Percentiles rank a stretch among this genome's conserved stretches.
These are phyloP conservation scores for Aix galericulata DNA, from an alignment of 2,113 vertebrate species.

Conservation along the genomic window DNA sequence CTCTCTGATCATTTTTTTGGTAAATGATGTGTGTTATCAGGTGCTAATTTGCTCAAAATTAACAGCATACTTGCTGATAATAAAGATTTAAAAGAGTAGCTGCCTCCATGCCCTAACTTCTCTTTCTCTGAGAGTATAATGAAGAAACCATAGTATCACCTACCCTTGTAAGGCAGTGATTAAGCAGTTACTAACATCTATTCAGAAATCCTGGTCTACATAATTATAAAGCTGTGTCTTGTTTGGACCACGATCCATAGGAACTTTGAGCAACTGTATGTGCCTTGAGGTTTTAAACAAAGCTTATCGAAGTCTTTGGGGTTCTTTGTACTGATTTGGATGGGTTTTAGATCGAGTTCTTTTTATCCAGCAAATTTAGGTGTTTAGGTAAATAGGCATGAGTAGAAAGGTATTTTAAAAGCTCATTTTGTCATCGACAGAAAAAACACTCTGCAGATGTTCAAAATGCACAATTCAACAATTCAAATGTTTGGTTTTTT, in stretches of 20 bases:
- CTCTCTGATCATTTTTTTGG: too few species aligned
- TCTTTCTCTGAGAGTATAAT: background rate
- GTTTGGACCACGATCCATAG: background rate
- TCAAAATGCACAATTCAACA: background rate
- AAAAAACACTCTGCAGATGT: background rate
- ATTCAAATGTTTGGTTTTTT: background rate
- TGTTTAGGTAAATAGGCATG: background rate
- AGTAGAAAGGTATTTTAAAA: background rate
- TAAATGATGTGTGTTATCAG: background rate
- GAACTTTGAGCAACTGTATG: background rate
- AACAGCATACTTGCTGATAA: background rate
- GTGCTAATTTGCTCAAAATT: background rate
- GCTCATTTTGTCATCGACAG: background rate
- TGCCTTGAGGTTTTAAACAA: background rate
- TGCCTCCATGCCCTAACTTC: background rate
- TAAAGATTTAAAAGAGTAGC: background rate
- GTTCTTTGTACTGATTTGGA: background rate
- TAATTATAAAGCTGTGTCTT: background rate
- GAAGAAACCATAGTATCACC: background rate
- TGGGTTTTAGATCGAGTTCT: background rate
- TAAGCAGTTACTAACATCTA: background rate
- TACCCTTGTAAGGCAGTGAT: background rate
- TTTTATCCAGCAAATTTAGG: background rate
- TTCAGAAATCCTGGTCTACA: background rate
- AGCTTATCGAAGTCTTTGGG: background rate